These are phyloP conservation scores for Odontamblyopus lacepedii DNA, from an alignment of 2,797 vertebrate species.

Conservation along the genomic window DNA sequence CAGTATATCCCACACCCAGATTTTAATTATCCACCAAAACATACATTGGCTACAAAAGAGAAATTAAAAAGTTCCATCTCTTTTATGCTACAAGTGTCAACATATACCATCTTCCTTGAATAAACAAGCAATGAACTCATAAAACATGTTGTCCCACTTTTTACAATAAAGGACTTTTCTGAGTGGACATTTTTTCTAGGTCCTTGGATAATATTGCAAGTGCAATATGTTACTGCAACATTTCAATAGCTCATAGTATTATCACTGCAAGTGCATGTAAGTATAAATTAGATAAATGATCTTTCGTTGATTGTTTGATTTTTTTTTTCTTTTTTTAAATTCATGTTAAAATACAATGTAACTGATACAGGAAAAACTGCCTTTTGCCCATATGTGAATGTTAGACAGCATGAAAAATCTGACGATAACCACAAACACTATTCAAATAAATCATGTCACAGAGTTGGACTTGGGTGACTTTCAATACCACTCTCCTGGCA, in stretches of 20 bases:
- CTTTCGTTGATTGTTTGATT: not conserved
- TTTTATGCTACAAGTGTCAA: not conserved
- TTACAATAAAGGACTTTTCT: too few relatives aligned
- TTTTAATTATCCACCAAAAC: constrained; percentile 16
- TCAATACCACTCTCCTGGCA: not conserved
- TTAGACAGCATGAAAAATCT: not conserved
- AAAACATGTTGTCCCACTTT: too few relatives aligned
- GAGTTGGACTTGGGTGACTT: too few relatives aligned
- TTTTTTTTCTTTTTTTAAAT: not conserved
- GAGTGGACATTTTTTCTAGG: too few relatives aligned
- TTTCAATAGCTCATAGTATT: not conserved
- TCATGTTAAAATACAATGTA: not conserved
- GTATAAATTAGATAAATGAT: not conserved
- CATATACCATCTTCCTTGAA: not conserved
- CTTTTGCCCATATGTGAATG: not conserved
- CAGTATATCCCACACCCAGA: constrained; percentile 51
- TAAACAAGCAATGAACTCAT: not conserved
- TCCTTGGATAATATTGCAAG: too few relatives aligned
- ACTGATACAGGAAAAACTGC: not conserved
- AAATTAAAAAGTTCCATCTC: not conserved
- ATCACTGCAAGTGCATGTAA: not conserved
- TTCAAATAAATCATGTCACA: not conserved
- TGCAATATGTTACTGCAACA: too few relatives aligned
- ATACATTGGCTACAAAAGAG: constrained; percentile 11
- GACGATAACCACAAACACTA: not conserved